Base-by-base conservation (phyloP, 2,113 vertebrate genomes). In the Leptodactylus fuscus region DNA sequence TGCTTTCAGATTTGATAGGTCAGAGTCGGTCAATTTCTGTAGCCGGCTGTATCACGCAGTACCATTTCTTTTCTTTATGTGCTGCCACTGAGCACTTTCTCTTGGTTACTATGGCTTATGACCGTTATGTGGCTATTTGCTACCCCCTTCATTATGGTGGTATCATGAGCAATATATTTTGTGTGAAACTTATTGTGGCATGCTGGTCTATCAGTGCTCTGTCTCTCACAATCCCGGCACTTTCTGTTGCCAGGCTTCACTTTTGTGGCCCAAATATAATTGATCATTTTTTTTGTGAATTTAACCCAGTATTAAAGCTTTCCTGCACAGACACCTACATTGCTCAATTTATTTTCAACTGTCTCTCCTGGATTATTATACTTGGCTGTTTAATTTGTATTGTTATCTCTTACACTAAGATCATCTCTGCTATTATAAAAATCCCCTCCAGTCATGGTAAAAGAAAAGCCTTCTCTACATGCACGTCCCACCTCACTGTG, bases 11-110 rank as follows among this genome's bases (percentile, higher is more conserved):
- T 29, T 78, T 88, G 8, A 32, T 88, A n/a, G 7, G 38, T 3
- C 16, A 69, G 24, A 76, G 48, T 22, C 24, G 76, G 0, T 83
- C 83, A 8, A 91, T 90, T 81, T 89, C 90, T 11, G 87, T 88
- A 7, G 8, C n/a, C 5, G 88, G 73, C 0, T 87, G 80, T 32
- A 77, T 82, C 13, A 70, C 32, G 4, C 85, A 87, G 20, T 70
- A 76, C 16, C 73, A 77, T 46, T 69, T 82, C 8, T 82, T 82
- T n/a, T n/a, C n/a, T 34, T 29, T 82, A 3, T 87, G 58, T 44
- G 71, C 73, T 15, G n/a, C 69, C 24, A 82, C 85, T 13, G 85
- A 87, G 53, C 44, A 41, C 16, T 75, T 82, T 32, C 80, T 87
- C 41, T 74, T 87, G 27, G 60, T 76, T 10, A 32, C 2, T 6